Conservation (phyloP, 2,888 invertebrate genomes). For the Cheilosia soror region DNA sequence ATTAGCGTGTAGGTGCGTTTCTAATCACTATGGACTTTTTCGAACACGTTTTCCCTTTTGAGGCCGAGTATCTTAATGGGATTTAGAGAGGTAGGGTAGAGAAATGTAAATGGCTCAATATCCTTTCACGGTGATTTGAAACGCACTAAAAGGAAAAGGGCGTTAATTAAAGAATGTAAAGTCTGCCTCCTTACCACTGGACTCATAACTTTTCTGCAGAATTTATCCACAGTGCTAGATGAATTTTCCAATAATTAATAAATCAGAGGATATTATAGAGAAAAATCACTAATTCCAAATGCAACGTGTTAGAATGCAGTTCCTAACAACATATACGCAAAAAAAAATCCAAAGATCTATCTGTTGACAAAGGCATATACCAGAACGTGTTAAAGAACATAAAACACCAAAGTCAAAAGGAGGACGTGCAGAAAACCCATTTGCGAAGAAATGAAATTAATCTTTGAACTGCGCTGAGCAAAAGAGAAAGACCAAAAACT, state of each 20-base stretch:
- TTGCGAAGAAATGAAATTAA: constrained; percentile 59
- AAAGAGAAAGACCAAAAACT: constrained; percentile 62
- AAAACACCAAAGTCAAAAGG: constrained; percentile 55
- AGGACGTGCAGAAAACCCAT: constrained; percentile 48
- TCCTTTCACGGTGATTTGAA: too few relatives aligned
- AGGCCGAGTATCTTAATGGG: too few relatives aligned
- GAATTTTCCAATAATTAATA: not conserved
- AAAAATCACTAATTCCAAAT: constrained; percentile 23
- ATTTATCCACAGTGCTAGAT: not conserved
- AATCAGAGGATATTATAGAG: constrained; percentile 12
- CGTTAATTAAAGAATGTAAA: too few relatives aligned
- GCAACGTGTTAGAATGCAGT: constrained; percentile 35
- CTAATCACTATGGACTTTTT: too few relatives aligned
- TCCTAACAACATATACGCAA: constrained; percentile 23
- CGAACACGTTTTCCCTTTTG: too few relatives aligned
- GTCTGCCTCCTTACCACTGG: not conserved
- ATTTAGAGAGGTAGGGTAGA: too few relatives aligned
- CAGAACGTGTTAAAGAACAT: constrained; percentile 46
- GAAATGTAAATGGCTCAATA: too few relatives aligned
- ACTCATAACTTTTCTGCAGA: not conserved
- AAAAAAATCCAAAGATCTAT: constrained; percentile 4
- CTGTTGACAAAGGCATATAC: constrained; percentile 48
- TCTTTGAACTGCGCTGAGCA: constrained; percentile 55
- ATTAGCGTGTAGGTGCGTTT: too few relatives aligned
- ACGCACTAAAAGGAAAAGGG: too few relatives aligned